Base-by-base conservation (phyloP, 2,797 vertebrate species). In the Pteropus rufus region DNA sequence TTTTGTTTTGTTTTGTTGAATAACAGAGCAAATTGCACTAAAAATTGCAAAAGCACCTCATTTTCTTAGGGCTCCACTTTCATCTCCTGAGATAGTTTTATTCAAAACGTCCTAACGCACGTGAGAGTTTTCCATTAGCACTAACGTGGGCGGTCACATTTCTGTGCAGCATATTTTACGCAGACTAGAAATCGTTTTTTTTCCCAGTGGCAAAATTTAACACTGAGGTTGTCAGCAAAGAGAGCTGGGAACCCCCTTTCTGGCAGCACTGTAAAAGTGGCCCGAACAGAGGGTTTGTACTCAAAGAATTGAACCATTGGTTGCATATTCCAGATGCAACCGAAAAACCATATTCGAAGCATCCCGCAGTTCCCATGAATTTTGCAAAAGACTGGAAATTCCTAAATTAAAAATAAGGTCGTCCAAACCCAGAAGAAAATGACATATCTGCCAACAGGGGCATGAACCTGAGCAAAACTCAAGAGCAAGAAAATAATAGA, bases 241-340 rank as follows among this genome's bases (percentile, higher is more conserved):
- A 62, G 52, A 72, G 64, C 21, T 21, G 34, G 31, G 18, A 5
- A 41, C 18, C 1, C 15, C 56, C 44, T 62, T 19, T n/a, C 21
- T 3, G 14, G 39, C 1, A 7, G 11, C 0, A 0, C 14, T 7
- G 8, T 44, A 29, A 70, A 56, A 7, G 0, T 16, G 16, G 36
- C 12, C 31, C n/a, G 10, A 79, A 5, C 7, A 10, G 0, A 29
- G 3, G 2, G 3, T 49, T 9, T 56, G 29, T 2, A 11, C 67
- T 41, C 10, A 19, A 19, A 19, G 7, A 12, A 34, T 39, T 16
- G 24, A 54, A 79, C 11, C 3, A 0, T 18, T 31, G 36, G 36
- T 36, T 36, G 36, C 54, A 10, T 76, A 15, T 16, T 39, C 77
- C 29, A 21, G 11, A 73, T 52, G 26, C 5, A 46, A 44, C 11